Base-by-base conservation (phyloP, 1,140 invertebrate genomes). In the Phthorimaea operculella region DNA sequence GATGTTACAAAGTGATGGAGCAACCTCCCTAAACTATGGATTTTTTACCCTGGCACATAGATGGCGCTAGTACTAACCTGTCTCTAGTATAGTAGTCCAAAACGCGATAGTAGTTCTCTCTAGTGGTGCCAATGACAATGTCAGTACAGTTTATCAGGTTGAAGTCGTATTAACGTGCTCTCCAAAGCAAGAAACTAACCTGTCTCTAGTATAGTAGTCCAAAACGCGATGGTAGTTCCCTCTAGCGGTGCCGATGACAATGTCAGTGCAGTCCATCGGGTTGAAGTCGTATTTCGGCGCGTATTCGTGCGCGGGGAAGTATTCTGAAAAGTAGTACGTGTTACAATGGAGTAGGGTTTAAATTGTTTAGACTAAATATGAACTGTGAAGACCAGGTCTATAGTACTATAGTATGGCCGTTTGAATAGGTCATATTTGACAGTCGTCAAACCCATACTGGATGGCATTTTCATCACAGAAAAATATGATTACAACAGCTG, bases 261-360 rank as follows among this genome's bases (percentile, higher is more conserved):
- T 93, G 79, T 98, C 96, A 9, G 95, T 96, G 72, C 96, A 98
- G 79, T 98, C 96, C 96, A 98, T 98, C 0, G 93, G 90, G 75
- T 93, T 94, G 77, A 96, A 95, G 70, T 95, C 93, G 68, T 92
- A 91, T 55, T 90, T 89, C 0, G 93, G 93, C 0, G 90, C 90
- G 65, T 93, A 94, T 39, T 92, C 87, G 74, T 91, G 88, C 2
- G 87, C 71, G 36, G 83, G 83, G 74, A 75, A 87, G 57, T 85
- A 83, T 28, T 82, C 85, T 86, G 69, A 2, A 76, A 72, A 9
- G 2, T 47, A 16, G 16, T 39, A 9, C 10, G 1, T 9, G 10
- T 28, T 28, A 28, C 6, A 28, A 28, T 28, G 6, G 21, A 6
- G 21, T 28, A 28, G 21, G 21, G 21, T 4, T 28, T 28, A 28